A percentile compares a stretch with the other conserved stretches of the same genome.
Evolutionary conservation across 2,113 vertebrate genomes (phyloP).

Genomic region (Indri indri): DNA sequence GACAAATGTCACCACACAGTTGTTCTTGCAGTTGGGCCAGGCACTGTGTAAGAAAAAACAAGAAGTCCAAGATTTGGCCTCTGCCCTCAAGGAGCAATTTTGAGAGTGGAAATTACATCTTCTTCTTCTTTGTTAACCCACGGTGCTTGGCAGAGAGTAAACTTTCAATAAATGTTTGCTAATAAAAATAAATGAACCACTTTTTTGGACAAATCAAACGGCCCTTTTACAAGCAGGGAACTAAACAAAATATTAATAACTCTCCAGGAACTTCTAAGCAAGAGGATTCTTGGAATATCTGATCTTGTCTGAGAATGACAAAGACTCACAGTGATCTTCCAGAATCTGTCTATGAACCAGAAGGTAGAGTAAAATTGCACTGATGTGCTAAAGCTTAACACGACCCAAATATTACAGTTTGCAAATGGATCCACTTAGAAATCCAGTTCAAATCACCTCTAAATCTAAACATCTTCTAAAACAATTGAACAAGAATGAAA

Average conservation of each 20-base stretch:
- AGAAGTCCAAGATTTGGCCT: neutral
- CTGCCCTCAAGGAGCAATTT: neutral
- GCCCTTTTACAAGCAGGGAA: neutral
- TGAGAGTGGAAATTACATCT: neutral
- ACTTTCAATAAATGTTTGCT: neutral
- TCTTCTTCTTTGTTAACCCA: neutral
- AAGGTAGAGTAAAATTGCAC: neutral
- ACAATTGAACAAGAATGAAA: constrained; percentile 40
- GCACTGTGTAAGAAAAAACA: neutral
- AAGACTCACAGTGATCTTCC: neutral
- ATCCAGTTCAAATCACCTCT: constrained; percentile 47
- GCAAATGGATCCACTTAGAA: constrained; percentile 21
- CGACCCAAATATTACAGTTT: neutral
- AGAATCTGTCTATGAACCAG: neutral
- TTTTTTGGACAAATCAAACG: neutral
- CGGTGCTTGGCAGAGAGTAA: neutral
- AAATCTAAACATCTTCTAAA: constrained; percentile 37
- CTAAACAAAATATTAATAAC: constrained; percentile 4
- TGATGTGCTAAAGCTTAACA: neutral
- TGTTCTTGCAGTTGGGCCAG: neutral
- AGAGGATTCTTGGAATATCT: neutral
- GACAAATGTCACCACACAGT: neutral
- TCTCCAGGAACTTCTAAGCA: neutral
- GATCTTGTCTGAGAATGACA: neutral
- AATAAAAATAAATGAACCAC: constrained; percentile 33